These are phyloP conservation scores for Bradysia coprophila DNA, from an alignment of 1,140 invertebrate genomes.

Conservation along the genomic window DNA sequence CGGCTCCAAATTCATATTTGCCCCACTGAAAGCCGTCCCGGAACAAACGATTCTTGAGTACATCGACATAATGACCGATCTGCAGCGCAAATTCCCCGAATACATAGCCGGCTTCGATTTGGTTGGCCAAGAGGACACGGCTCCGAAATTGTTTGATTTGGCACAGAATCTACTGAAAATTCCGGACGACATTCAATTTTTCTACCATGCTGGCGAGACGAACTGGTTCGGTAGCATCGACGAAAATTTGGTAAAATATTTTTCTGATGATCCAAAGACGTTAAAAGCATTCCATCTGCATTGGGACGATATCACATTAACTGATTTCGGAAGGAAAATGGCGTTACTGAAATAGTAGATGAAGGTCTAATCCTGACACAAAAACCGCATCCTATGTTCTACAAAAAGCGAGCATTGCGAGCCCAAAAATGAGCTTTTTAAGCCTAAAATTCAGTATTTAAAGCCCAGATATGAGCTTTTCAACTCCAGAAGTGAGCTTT, in stretches of 20 bases:
- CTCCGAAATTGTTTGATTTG: slow-evolving; percentile 37
- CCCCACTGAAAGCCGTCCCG: slow-evolving; percentile 29
- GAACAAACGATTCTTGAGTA: slow-evolving; percentile 21
- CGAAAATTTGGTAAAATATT: slow-evolving; percentile 34
- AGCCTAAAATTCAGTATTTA: no score
- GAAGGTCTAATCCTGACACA: no score
- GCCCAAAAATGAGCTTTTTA: no score
- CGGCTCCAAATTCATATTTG: slow-evolving; percentile 52
- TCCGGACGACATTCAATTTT: slow-evolving; percentile 36
- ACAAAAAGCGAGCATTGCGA: no score
- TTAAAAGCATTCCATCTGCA: no score
- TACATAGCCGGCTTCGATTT: slow-evolving; percentile 51
- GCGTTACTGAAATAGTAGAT: no score
- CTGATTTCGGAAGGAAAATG: no score
- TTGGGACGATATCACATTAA: no score
- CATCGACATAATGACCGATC: slow-evolving; percentile 25
- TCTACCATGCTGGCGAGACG: slow-evolving; percentile 72
- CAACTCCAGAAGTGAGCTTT: no score
- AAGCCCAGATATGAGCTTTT: no score
- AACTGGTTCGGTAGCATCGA: slow-evolving; percentile 48
- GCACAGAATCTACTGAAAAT: slow-evolving; percentile 30
- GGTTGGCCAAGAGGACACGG: slow-evolving; percentile 53
- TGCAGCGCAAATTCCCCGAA: slow-evolving; percentile 29
- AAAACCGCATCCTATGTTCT: not conserved
- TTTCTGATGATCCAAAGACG: not conserved